A percentile compares a stretch with the other conserved stretches of the same genome.
Evolutionary conservation across 2,888 invertebrate genomes (phyloP).

Genomic region (Tenodera sinensis): DNA sequence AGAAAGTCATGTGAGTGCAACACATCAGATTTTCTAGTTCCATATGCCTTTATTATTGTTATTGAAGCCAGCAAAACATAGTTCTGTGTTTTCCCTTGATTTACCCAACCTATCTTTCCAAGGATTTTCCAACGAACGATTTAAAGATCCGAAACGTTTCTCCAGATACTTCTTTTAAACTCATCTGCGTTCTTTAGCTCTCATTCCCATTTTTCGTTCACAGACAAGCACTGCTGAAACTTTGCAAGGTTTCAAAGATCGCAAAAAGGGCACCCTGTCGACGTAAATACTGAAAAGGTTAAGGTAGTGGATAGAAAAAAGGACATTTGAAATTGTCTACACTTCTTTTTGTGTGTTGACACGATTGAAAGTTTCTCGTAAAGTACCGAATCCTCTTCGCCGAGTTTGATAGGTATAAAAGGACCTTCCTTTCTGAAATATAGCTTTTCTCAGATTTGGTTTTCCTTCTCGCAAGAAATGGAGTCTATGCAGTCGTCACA

Average conservation of each 20-base stretch:
- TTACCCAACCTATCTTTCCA: too few relatives aligned
- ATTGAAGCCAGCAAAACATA: too few relatives aligned
- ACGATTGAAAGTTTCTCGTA: background rate
- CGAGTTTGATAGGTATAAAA: background rate
- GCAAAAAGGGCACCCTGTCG: background rate
- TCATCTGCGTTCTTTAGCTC: background rate
- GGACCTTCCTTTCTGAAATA: background rate
- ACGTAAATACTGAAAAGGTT: background rate
- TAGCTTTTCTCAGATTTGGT: background rate
- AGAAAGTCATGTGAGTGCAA: too few relatives aligned
- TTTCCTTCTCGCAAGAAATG: background rate
- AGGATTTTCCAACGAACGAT: background rate
- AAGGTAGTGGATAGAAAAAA: background rate
- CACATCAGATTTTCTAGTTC: too few relatives aligned
- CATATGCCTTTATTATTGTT: too few relatives aligned
- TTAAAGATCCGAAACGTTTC: background rate
- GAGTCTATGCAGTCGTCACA: too few relatives aligned
- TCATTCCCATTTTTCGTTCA: background rate
- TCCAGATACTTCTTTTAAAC: background rate
- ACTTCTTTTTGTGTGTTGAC: background rate
- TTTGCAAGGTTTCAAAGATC: background rate
- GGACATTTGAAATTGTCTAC: background rate
- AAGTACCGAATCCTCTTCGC: background rate
- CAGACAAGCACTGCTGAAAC: background rate
- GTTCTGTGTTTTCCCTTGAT: too few relatives aligned